Evolutionary conservation across 92 coral and sea anemone species (phyloP), one percentile per base, ranked within the genome.

Genomic region (Pocillopora grandis): DNA sequence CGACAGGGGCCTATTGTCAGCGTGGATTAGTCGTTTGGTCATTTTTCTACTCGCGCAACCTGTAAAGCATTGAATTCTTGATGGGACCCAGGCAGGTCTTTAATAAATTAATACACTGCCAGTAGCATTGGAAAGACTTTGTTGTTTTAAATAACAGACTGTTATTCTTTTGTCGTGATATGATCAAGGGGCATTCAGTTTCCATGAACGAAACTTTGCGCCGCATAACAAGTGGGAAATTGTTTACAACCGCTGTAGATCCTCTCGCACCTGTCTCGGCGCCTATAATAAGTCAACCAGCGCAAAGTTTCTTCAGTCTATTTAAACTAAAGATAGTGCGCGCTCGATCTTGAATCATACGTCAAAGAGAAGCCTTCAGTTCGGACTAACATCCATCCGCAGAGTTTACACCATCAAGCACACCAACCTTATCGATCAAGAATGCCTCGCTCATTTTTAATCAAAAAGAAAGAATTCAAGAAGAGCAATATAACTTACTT

Each of bases 401-500:
- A 76, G 65, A 55, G 79, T 57, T 23, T 23, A n/a, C 58, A 7
- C 58, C 17, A 57, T 58, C 48, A 75, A 59, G 56, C 69, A 20
- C 19, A 9, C 23, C 48, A 18, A 60, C 74, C 69, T 52, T 13
- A 48, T 71, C 62, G 11, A 58, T 65, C 72, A 72, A 95, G 80
- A 80, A 96, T 96, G 99, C 99, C 99, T 77, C 98, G 98, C 66
- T 96, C 99, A 42, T 96, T 96, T 79, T 91, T 96, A 52, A 93
- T 96, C 85, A 96, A 96, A 92, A 96, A 96, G 79, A 96, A 94
- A 83, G 99, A 96, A 72, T 91, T 94, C 88, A 96, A 94, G 92
- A 96, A 92, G 80, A 90, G 91, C 66, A 89, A 87, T 66, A 88
- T 89, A 66, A 93, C 89, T 49, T 91, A 93, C 79, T 90, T 95